A percentile compares a stretch with the other conserved stretches of the same genome.
phyloP scores from a whole-genome alignment of 2,888 invertebrate genomes.

The Lymantria monacha region DNA sequence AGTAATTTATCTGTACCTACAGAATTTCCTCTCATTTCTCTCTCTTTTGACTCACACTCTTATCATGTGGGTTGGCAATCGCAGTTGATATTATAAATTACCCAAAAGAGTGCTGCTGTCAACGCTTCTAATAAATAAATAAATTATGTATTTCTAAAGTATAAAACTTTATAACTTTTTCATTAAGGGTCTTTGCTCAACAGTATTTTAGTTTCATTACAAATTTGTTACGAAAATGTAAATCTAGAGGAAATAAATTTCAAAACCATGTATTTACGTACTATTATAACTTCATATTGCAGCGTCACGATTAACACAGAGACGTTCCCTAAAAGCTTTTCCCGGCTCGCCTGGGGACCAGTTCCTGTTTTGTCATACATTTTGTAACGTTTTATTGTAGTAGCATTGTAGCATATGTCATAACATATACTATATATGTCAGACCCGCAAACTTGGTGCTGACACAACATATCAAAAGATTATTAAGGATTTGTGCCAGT shows the following conservation, averaged over 20 bases:
- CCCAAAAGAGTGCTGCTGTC: too few relatives aligned
- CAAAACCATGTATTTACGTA: too few relatives aligned
- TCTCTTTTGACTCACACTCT: too few relatives aligned
- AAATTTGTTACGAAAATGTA: conserved; percentile 19
- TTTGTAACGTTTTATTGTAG: conserved; percentile 35
- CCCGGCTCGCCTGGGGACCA: conserved; percentile 40
- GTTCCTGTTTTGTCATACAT: conserved; percentile 58
- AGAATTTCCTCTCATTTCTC: too few relatives aligned
- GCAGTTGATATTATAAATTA: too few relatives aligned
- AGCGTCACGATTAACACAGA: conserved; percentile 22
- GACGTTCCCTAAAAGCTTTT: conserved; percentile 52
- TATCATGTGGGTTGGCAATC: too few relatives aligned
- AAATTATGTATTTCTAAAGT: too few relatives aligned
- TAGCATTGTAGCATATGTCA: conserved; percentile 37
- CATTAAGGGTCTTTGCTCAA: too few relatives aligned
- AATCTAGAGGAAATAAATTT: neutral
- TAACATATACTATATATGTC: neutral
- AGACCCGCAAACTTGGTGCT: conserved; percentile 33
- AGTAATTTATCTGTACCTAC: too few relatives aligned
- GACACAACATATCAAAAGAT: conserved; percentile 24
- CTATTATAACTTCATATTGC: too few relatives aligned
- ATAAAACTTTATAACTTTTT: too few relatives aligned
- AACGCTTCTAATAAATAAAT: too few relatives aligned
- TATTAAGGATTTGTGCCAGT: conserved; percentile 27
- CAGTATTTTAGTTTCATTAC: conserved; percentile 4